phyloP scores from a whole-genome alignment of 2,888 invertebrate genomes.

The Pandemis cinnamomeana region DNA sequence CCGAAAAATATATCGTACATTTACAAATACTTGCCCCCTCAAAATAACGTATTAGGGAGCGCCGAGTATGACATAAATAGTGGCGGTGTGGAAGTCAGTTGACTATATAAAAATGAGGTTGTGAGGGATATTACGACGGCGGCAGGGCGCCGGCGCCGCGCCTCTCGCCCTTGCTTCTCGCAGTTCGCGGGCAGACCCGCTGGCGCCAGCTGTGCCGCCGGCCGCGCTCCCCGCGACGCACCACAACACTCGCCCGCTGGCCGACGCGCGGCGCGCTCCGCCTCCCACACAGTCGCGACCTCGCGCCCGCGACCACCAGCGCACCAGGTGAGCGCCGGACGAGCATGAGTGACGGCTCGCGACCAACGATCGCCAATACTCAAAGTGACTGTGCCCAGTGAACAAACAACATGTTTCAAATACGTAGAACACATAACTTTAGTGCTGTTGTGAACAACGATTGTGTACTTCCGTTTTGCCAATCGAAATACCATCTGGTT shows the following conservation, averaged over 20 bases:
- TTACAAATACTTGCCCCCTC: constrained; percentile 76
- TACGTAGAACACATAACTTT: constrained; percentile 55
- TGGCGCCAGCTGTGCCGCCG: constrained; percentile 73
- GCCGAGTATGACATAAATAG: constrained; percentile 82
- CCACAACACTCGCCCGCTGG: constrained; percentile 44
- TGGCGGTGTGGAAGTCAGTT: constrained; percentile 82
- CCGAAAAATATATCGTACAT: constrained; percentile 70
- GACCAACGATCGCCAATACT: constrained; percentile 57
- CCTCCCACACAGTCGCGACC: constrained; percentile 45
- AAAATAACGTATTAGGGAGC: constrained; percentile 80
- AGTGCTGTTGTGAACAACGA: constrained; percentile 62
- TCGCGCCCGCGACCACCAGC: constrained; percentile 43
- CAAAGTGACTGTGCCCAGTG: constrained; percentile 66
- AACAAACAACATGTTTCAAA: constrained; percentile 69
- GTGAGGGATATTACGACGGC: constrained; percentile 71
- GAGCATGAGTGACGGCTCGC: constrained; percentile 63
- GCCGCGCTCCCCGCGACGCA: constrained; percentile 47
- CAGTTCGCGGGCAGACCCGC: constrained; percentile 71
- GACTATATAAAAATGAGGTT: constrained; percentile 83
- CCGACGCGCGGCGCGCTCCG: constrained; percentile 43
- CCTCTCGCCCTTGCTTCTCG: constrained; percentile 66
- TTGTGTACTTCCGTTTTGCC: constrained; percentile 61
- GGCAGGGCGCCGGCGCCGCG: constrained; percentile 80
- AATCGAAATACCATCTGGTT: constrained; percentile 66
- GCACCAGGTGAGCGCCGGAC: constrained; percentile 47